Percentiles rank a stretch among this genome's conserved stretches.
Evolutionary conservation across 1,140 invertebrate genomes (phyloP).

Genomic region (Penaeus vannamei): DNA sequence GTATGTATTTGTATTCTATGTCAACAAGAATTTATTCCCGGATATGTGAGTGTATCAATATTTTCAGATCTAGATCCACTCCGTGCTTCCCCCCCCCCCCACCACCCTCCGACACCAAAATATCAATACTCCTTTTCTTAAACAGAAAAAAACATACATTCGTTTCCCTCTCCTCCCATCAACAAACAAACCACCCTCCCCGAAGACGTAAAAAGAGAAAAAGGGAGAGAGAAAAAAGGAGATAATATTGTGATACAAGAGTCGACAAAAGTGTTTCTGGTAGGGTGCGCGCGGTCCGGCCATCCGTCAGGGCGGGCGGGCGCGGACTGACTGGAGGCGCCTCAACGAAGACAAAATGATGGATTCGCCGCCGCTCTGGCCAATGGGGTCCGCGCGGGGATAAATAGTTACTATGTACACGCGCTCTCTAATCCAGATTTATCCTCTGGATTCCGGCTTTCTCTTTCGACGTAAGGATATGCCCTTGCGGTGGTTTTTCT

Average conservation of each 20-base stretch:
- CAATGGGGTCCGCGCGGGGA: constrained; percentile 18
- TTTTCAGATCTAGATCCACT: not conserved
- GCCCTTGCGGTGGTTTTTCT: too few relatives aligned
- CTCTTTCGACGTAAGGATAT: too few relatives aligned
- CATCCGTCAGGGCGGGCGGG: constrained; percentile 22
- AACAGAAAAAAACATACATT: too few relatives aligned
- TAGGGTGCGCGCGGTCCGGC: constrained; percentile 6
- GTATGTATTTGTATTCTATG: not conserved
- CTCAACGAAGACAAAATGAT: constrained; percentile 50
- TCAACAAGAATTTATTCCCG: not conserved
- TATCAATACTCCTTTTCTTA: too few relatives aligned
- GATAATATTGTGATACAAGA: too few relatives aligned
- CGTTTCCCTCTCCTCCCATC: too few relatives aligned
- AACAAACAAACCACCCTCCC: too few relatives aligned
- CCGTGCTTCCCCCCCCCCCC: too few relatives aligned
- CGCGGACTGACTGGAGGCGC: constrained; percentile 22
- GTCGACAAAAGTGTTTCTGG: not conserved
- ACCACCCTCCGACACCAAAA: too few relatives aligned
- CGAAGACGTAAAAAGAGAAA: too few relatives aligned
- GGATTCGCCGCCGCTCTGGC: constrained; percentile 39
- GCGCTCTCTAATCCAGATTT: not conserved
- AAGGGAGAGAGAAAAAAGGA: too few relatives aligned
- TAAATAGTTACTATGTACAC: not conserved
- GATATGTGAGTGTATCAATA: not conserved
- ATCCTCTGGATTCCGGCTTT: too few relatives aligned